Evolutionary conservation across 2,113 vertebrate species (phyloP).

Genomic region (Ivindomyrus marchei): DNA sequence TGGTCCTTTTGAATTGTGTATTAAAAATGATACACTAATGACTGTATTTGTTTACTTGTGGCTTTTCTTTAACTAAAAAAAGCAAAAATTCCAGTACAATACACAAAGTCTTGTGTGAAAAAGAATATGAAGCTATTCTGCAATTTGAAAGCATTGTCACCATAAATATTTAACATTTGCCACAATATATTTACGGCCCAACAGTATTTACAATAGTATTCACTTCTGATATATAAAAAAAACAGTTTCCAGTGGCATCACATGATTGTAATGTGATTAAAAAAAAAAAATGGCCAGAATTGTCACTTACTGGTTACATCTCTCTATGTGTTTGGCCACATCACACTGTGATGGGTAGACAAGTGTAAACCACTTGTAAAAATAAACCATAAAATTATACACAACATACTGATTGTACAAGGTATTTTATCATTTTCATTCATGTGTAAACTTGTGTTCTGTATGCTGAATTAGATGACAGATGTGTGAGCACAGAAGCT

Average conservation of each 20-base stretch:
- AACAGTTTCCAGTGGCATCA: neutral
- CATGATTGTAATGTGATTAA: neutral
- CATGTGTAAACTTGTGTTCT: neutral
- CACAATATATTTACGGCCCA: neutral
- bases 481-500: neutral
- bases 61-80: neutral
- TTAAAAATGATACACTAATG: neutral
- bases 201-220: constrained; percentile 5
- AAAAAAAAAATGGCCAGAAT: neutral
- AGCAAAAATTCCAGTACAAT: neutral
- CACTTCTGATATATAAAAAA: neutral
- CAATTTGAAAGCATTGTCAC: neutral
- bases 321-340: neutral
- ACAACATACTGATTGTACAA: neutral
- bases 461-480: neutral
- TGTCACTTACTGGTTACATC: neutral
- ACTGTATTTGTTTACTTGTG: neutral
- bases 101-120: neutral
- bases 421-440: neutral
- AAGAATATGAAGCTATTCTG: neutral
- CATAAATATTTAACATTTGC: constrained; percentile 3
- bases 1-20: neutral
- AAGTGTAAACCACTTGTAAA: neutral
- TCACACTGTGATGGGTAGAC: neutral
- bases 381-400: neutral